Evolutionary conservation across 92 coral and sea anemone genomes (phyloP).

Genomic region (Epizoanthus scotinus): DNA sequence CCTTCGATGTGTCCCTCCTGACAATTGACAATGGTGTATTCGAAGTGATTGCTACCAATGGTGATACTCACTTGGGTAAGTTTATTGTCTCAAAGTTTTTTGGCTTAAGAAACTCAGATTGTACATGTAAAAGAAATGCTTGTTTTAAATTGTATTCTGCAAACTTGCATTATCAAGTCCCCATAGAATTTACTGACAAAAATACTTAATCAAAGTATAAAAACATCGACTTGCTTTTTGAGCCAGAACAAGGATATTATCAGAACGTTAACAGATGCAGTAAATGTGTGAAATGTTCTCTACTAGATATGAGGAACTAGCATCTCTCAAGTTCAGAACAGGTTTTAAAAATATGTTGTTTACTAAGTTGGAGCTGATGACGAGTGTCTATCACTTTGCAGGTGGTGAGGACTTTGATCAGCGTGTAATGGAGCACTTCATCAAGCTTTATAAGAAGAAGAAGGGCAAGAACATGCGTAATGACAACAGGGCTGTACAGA

Average conservation of each 20-base stretch:
- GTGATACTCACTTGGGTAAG: conserved; percentile 99
- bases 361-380: neutral
- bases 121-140: too few species aligned
- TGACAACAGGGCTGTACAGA: conserved; percentile 99
- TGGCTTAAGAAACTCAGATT: too few species aligned
- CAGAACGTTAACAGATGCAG: too few species aligned
- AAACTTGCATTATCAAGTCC: too few species aligned
- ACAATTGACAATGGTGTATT: conserved; percentile 98
- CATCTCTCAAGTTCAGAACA: neutral
- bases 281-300: too few species aligned
- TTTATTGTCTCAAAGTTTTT: neutral
- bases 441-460: conserved; percentile 97
- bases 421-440: conserved; percentile 93
- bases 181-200: too few species aligned
- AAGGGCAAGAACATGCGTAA: conserved; percentile 98
- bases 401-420: conserved; percentile 99
- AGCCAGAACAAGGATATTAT: too few species aligned
- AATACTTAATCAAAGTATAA: too few species aligned
- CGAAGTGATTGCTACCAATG: conserved; percentile 96
- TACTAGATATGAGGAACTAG: neutral
- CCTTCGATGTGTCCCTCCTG: conserved; percentile 95
- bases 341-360: neutral
- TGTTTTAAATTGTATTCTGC: too few species aligned
- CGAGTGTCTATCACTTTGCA: conserved; percentile 14
- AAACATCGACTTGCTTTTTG: too few species aligned